Base-by-base conservation (phyloP, 2,113 vertebrate species). In the Eolophus roseicapilla region DNA sequence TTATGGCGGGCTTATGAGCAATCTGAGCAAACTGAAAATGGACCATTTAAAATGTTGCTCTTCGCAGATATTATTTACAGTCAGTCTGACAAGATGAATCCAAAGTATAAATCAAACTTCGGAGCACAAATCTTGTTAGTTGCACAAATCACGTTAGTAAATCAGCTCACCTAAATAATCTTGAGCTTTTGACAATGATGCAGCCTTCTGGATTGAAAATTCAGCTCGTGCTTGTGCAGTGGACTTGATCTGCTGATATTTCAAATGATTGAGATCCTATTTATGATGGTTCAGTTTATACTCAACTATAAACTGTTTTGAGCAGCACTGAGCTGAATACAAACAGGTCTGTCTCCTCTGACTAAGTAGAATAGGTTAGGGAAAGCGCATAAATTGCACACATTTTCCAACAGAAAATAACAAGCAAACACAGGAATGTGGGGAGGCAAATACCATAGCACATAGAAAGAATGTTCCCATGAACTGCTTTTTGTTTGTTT, bases 141-240 rank as follows among this genome's bases (percentile, higher is more conserved):
- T 97, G 90, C 52, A 41, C 41, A 41, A 41, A 41, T 41, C 60
- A 49, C 91, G 90, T 97, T 96, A 95, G 85, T 95, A 97, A 97
- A 97, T 97, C 95, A 97, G 47, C 68, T 95, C 97, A 93, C 92
- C 97, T 97, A 97, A 97, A 97, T 97, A 97, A 97, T 96, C 47
- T 53, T 69, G 89, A 88, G 89, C 71, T 78, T 93, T 82, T 93
- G 86, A 96, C 89, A 96, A 92, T 53, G 92, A 96, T 86, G 53
- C 46, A 95, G 92, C 33, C 89, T 94, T 83, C 71, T 78, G 57
- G 63, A 89, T 88, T 97, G 82, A 94, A 95, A 97, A 96, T 97
- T 86, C 89, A 92, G 91, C 75, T 91, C 88, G 95, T 91, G 92
- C 64, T 91, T 89, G 97, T 78, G 59, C 88, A 79, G 81, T 87